Conservation (phyloP, 2,113 vertebrate species). For the Neotoma lepida region DNA sequence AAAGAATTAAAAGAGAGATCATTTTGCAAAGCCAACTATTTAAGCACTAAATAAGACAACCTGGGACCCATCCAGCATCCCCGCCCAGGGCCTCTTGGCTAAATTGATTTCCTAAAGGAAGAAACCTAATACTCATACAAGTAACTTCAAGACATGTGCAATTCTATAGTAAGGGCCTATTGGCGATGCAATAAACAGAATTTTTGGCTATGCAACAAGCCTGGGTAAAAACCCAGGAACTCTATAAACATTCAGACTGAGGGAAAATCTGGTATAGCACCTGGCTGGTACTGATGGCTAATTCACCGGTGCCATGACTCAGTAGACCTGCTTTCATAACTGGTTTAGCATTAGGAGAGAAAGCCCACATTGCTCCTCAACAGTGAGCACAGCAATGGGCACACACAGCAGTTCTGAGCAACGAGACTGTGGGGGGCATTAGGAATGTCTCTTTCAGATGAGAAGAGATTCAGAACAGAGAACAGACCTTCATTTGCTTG, state of each 20-base stretch:
- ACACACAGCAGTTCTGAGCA: not conserved
- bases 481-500: not conserved
- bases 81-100: not conserved
- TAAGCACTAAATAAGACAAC: slow-evolving; percentile 40
- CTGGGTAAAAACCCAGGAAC: not conserved
- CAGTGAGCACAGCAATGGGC: not conserved
- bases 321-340: not conserved
- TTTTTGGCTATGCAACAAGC: not conserved
- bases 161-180: not conserved
- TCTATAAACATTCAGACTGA: not conserved
- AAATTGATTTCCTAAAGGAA: not conserved
- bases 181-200: slow-evolving; percentile 1
- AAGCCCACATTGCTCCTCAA: not conserved
- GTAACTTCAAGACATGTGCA: not conserved
- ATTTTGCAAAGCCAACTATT: not conserved
- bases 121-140: not conserved
- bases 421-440: not conserved
- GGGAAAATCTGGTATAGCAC: not conserved
- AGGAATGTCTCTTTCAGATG: not conserved
- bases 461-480: not conserved
- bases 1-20: not conserved
- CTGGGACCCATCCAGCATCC: not conserved
- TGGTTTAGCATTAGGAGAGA: not conserved
- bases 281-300: not conserved
- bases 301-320: not conserved